Evolutionary conservation across 2,113 vertebrate genomes (phyloP).

Genomic region (Oncorhynchus gorbuscha): DNA sequence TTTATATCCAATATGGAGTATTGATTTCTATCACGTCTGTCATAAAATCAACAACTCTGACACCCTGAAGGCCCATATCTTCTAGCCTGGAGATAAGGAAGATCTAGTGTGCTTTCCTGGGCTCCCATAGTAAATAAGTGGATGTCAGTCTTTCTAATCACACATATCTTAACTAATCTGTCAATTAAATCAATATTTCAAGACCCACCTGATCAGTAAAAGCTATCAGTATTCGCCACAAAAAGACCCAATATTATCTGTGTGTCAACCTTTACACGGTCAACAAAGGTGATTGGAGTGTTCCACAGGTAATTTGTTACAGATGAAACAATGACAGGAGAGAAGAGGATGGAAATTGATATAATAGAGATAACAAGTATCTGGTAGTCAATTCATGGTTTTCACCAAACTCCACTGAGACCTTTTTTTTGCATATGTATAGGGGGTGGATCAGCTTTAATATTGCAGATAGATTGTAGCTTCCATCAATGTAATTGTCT

Average conservation of each 20-base stretch:
- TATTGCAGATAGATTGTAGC: too few species aligned
- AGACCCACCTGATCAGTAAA: slow-evolving; percentile 43
- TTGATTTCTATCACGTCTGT: slow-evolving; percentile 3
- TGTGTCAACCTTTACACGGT: not conserved
- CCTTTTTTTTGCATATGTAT: too few species aligned
- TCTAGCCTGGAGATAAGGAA: not conserved
- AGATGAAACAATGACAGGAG: not conserved
- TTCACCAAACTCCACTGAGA: too few species aligned
- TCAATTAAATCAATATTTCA: slow-evolving; percentile 4
- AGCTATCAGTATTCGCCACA: slow-evolving; percentile 42
- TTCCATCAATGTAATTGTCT: too few species aligned
- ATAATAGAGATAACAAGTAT: too few species aligned
- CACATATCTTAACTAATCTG: slow-evolving; percentile 20
- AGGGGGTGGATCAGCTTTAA: too few species aligned
- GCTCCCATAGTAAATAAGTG: slow-evolving; percentile 14
- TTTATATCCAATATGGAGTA: not conserved
- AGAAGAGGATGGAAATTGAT: not conserved
- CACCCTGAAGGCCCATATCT: not conserved
- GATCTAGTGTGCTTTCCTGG: not conserved
- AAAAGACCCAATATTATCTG: not conserved
- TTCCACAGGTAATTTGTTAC: not conserved
- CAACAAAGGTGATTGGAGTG: not conserved
- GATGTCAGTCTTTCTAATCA: slow-evolving; percentile 21
- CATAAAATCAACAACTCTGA: slow-evolving; percentile 1
- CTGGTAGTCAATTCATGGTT: too few species aligned